Evolutionary conservation across 2,113 vertebrate species (phyloP).

Genomic region (Pimephales promelas): DNA sequence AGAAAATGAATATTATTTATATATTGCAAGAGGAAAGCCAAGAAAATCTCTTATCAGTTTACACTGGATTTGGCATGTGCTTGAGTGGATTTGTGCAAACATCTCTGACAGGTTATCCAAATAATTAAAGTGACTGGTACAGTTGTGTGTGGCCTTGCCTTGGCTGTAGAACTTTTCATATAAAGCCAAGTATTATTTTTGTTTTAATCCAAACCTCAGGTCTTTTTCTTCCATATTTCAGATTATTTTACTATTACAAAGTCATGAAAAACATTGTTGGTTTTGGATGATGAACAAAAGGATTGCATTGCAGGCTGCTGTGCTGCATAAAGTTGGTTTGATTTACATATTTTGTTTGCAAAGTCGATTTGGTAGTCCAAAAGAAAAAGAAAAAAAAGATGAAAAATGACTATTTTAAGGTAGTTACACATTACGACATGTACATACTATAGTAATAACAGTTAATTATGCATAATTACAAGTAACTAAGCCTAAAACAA

Average conservation of each 20-base stretch:
- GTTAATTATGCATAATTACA: too few relatives aligned
- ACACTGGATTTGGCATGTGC: neutral
- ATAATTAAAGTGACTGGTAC: slow-evolving; percentile 9
- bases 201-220: neutral
- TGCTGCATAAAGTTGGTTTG: neutral
- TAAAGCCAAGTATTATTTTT: neutral
- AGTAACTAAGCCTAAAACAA: too few relatives aligned
- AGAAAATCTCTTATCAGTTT: slow-evolving; percentile 12
- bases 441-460: too few relatives aligned
- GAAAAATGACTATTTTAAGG: too few relatives aligned
- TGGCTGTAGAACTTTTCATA: neutral
- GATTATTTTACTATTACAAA: neutral
- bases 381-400: neutral
- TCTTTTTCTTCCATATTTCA: slow-evolving; percentile 1
- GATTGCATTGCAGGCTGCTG: neutral
- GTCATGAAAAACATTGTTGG: neutral
- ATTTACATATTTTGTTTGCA: neutral
- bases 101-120: slow-evolving; percentile 16
- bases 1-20: slow-evolving; percentile 2
- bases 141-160: slow-evolving; percentile 5
- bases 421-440: too few relatives aligned
- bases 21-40: neutral
- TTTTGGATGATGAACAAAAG: neutral
- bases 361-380: neutral
- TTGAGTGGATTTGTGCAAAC: neutral